Percentiles rank a stretch among this genome's conserved stretches.
phyloP scores from a whole-genome alignment of 2,888 invertebrate genomes.

The Atethmia centrago region DNA sequence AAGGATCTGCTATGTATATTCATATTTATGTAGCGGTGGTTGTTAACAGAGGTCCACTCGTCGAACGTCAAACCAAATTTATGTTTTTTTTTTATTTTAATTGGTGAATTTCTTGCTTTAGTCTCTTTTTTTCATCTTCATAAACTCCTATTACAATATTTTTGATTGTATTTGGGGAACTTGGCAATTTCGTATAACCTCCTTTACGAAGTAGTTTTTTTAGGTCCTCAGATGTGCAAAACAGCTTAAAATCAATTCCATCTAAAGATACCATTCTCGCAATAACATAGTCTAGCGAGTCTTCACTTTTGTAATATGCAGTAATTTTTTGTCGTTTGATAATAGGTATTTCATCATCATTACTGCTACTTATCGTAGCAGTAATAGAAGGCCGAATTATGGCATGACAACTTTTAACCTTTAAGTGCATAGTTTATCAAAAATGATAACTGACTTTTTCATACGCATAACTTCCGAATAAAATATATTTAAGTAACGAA shows the following conservation, averaged over 20 bases:
- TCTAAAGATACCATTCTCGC: slow-evolving; percentile 3
- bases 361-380: too few relatives aligned
- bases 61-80: slow-evolving; percentile 15
- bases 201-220: slow-evolving; percentile 11
- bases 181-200: slow-evolving; percentile 10
- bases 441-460: slow-evolving; percentile 15
- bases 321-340: too few relatives aligned
- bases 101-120: not conserved
- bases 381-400: too few relatives aligned
- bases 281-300: too few relatives aligned
- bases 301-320: too few relatives aligned
- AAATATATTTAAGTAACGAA: not conserved
- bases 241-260: slow-evolving; percentile 13
- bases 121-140: slow-evolving; percentile 11
- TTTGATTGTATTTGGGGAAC: slow-evolving; percentile 8
- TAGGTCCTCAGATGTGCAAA: slow-evolving; percentile 9
- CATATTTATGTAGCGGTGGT: too few relatives aligned
- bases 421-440: not conserved
- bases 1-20: too few relatives aligned
- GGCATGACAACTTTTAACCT: not conserved
- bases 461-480: not conserved
- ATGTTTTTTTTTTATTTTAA: slow-evolving; percentile 11
- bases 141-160: slow-evolving; percentile 8
- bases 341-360: too few relatives aligned
- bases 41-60: not conserved